Evolutionary conservation across 2,113 vertebrate species (phyloP).

Genomic region (Centropus bengalensis): DNA sequence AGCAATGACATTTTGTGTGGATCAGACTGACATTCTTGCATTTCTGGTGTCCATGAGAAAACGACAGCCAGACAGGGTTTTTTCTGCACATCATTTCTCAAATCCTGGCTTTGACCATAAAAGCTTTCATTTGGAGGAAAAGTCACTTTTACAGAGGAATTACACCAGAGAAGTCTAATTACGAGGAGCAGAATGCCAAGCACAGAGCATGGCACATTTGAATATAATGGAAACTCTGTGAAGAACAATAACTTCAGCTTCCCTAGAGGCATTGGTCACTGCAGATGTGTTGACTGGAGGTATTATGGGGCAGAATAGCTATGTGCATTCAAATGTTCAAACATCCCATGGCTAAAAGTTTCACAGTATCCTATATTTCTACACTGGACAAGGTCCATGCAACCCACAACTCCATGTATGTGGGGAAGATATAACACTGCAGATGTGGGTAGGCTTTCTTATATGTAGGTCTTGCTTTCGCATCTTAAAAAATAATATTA

Average conservation of each 20-base stretch:
- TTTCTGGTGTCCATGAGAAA: not conserved
- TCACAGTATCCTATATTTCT: not conserved
- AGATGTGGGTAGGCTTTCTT: not conserved
- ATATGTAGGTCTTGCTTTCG: not conserved
- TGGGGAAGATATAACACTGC: not conserved
- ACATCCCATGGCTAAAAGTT: not conserved
- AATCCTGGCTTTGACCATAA: not conserved
- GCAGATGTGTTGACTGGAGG: not conserved
- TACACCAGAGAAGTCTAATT: not conserved
- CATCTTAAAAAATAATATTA: not conserved
- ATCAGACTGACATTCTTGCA: not conserved
- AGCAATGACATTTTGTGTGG: slow-evolving; percentile 9
- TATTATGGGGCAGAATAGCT: not conserved
- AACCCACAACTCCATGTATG: not conserved
- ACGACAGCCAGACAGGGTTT: not conserved
- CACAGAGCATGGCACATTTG: not conserved
- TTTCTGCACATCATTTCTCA: not conserved
- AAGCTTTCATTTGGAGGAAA: not conserved
- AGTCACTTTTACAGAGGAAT: not conserved
- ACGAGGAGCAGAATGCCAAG: not conserved
- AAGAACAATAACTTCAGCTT: not conserved
- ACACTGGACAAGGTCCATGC: not conserved
- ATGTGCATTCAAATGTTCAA: not conserved
- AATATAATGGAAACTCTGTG: not conserved
- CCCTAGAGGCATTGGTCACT: not conserved